Evolutionary conservation across 2,113 vertebrate genomes (phyloP), one percentile per base, ranked within the genome.

Genomic region (Phalacrocorax pelagicus): DNA sequence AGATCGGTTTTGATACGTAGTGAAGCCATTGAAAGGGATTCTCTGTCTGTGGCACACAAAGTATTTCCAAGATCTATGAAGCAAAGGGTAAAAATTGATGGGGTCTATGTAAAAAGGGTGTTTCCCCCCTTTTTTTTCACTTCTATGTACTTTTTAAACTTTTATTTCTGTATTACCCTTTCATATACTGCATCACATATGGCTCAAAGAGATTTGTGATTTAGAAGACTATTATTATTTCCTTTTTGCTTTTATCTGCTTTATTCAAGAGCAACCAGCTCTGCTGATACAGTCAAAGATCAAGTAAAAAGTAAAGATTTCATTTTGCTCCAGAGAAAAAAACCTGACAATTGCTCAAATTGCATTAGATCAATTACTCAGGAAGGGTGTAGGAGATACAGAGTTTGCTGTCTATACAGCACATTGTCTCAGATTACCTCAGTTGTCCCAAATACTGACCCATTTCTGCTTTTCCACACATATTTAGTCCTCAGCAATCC

Each of bases 391-490:
- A 32, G 51, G 15, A 92, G 63, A 85, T 23, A 71, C 1, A 1
- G 22, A 81, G 77, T 52, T 80, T 81, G 58, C 73, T 49, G 30
- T 29, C 58, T 72, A 14, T 30, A 92, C 38, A 69, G 69, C 73
- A 81, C 46, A 40, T 5, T 81, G 62, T 27, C 92, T 96, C 66
- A 81, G 83, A 67, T 70, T 85, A 93, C 94, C 79, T 96, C 72
- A 29, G 46, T 17, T 87, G 90, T 90, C 94, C 94, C 94, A 96
- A 96, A 97, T 94, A 91, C 70, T 96, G 88, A 95, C 90, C 93
- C 85, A 92, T 88, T 97, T 96, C 79, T 92, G 66, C 52, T 87
- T 87, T 86, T 94, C 46, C 69, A 94, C 44, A 40, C 52, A 51
- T 65, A 71, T 23, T 77, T 38, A 75, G 81, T 86, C 38, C 67